Percentiles rank a stretch among this genome's conserved stretches.
Evolutionary conservation across 2,888 invertebrate genomes (phyloP).

Genomic region (Xanthia togata): DNA sequence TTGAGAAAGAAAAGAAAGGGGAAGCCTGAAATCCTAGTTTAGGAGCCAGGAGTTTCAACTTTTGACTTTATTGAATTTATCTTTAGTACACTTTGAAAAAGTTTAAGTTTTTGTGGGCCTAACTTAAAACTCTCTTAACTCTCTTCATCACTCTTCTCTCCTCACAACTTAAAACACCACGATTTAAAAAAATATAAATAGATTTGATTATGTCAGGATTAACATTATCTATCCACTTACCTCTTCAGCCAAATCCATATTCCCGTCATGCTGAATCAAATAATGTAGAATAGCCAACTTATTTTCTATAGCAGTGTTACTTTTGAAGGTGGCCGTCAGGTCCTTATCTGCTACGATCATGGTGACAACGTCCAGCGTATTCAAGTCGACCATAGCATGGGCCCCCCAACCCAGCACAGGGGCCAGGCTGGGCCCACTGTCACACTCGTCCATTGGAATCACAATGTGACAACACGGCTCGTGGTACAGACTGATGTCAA

Average conservation of each 20-base stretch:
- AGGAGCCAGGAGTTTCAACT: not conserved
- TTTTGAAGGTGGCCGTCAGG: constrained; percentile 92
- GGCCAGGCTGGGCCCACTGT: constrained; percentile 92
- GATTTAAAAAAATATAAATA: too few species aligned
- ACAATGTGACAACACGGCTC: constrained; percentile 96
- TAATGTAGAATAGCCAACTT: constrained; percentile 95
- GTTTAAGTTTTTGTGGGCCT: too few species aligned
- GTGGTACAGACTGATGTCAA: constrained; percentile 95
- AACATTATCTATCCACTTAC: constrained; percentile 77
- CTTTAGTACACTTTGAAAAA: not conserved
- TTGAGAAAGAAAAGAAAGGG: too few species aligned
- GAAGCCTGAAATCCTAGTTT: not conserved
- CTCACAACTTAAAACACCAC: too few species aligned
- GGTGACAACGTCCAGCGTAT: constrained; percentile 93
- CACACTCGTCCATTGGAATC: constrained; percentile 91
- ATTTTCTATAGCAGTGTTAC: constrained; percentile 92
- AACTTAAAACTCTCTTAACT: too few species aligned
- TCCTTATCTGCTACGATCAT: constrained; percentile 92
- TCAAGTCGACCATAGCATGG: constrained; percentile 91
- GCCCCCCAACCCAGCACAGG: constrained; percentile 91
- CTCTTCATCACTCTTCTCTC: too few species aligned
- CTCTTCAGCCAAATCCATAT: constrained; percentile 94
- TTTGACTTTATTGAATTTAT: not conserved
- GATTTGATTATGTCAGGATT: not conserved
- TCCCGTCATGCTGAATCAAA: constrained; percentile 94